Conservation (phyloP, 2,888 invertebrate species). For the Cyrtodaria siliqua region DNA sequence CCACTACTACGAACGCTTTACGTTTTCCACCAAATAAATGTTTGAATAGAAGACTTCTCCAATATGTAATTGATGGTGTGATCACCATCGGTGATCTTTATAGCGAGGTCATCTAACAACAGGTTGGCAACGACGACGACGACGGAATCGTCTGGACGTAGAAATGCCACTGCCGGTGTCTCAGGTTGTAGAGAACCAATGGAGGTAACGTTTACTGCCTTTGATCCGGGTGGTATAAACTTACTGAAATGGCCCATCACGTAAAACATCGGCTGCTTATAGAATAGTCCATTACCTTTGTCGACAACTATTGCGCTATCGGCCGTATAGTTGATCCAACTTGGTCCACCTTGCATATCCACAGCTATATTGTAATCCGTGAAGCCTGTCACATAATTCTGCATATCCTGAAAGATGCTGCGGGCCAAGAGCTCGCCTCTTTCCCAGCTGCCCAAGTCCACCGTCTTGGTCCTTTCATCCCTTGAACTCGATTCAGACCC, state of each 20-base stretch:
- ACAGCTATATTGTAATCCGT: constrained; percentile 95
- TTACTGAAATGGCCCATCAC: constrained; percentile 91
- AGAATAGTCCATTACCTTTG: constrained; percentile 89
- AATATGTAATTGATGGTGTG: constrained; percentile 8
- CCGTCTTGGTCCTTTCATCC: constrained; percentile 75
- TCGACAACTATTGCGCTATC: constrained; percentile 93
- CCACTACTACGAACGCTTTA: not conserved
- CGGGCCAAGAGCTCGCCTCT: constrained; percentile 90
- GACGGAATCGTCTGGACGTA: constrained; percentile 25
- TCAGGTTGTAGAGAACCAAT: not conserved
- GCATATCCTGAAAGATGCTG: constrained; percentile 90
- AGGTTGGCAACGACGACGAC: constrained; percentile 31
- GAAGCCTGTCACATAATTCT: constrained; percentile 93
- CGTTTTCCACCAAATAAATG: constrained; percentile 10
- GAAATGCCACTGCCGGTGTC: constrained; percentile 24
- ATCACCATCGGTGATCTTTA: constrained; percentile 23
- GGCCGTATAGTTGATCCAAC: constrained; percentile 91
- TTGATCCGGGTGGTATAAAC: constrained; percentile 44
- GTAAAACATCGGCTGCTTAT: constrained; percentile 96
- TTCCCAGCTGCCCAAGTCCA: constrained; percentile 92
- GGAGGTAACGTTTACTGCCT: constrained; percentile 12
- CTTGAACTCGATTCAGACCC: constrained; percentile 93
- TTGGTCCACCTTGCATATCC: constrained; percentile 92
- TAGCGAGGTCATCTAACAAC: not conserved
- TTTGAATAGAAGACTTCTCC: constrained; percentile 30